Conservation (phyloP, 2,113 vertebrate genomes). For the Rhabdomys dilectus region DNA sequence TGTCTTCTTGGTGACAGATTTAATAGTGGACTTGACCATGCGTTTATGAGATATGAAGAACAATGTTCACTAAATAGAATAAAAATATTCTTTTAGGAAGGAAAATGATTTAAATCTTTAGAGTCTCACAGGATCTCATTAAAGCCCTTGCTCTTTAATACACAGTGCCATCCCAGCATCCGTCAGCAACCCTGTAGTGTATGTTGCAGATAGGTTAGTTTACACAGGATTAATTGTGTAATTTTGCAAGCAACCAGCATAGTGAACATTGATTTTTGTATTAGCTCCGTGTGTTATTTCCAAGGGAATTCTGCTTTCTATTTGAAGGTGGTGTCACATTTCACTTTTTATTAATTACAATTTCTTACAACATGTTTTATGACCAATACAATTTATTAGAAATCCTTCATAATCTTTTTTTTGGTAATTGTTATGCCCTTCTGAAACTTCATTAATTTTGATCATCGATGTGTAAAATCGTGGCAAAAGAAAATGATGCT, state of each 20-base stretch:
- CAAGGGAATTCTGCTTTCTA: constrained; percentile 48
- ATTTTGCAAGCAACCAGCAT: constrained; percentile 82
- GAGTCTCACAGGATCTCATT: constrained; percentile 87
- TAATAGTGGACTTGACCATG: constrained; percentile 39
- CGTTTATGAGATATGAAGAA: constrained; percentile 52
- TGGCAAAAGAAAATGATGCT: background rate
- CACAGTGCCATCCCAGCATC: constrained; percentile 74
- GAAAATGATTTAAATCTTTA: constrained; percentile 66
- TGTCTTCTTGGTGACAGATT: constrained; percentile 66
- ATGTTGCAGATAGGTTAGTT: constrained; percentile 85
- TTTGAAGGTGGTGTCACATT: constrained; percentile 51
- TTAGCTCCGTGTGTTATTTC: constrained; percentile 52
- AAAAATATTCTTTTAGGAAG: constrained; percentile 81
- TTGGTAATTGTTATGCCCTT: constrained; percentile 50
- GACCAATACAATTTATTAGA: constrained; percentile 48
- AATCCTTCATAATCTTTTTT: constrained; percentile 1
- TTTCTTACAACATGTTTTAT: constrained; percentile 24
- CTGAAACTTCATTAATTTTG: constrained; percentile 64
- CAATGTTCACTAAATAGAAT: constrained; percentile 71
- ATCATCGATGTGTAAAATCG: constrained; percentile 50
- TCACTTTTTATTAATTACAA: constrained; percentile 46
- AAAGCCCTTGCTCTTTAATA: constrained; percentile 82
- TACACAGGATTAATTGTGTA: constrained; percentile 87
- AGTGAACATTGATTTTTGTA: constrained; percentile 79
- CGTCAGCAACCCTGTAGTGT: constrained; percentile 81